These are phyloP conservation scores for Troglohyphantes excavatus DNA, from an alignment of 2,888 invertebrate species.

Conservation along the genomic window DNA sequence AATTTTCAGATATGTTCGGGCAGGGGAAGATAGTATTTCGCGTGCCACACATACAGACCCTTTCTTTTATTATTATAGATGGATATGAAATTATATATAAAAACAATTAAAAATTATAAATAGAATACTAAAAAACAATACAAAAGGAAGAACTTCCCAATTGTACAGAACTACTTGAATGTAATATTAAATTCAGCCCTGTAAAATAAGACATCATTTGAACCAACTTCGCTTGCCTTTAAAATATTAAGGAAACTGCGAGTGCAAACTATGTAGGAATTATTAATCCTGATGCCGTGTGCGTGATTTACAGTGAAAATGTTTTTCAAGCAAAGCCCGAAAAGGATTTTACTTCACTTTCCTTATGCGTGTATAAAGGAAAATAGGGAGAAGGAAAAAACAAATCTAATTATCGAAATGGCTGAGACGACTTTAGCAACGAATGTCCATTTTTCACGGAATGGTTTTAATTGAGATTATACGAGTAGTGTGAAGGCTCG, in stretches of 20 bases:
- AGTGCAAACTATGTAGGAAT: not conserved
- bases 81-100: too few relatives aligned
- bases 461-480: conserved; percentile 41
- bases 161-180: too few relatives aligned
- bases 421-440: conserved; percentile 43
- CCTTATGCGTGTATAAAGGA: conserved; percentile 26
- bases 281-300: not conserved
- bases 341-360: conserved; percentile 32
- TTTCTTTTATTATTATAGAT: too few relatives aligned
- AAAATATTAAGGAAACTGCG: not conserved
- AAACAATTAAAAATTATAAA: too few relatives aligned
- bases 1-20: too few relatives aligned
- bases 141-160: too few relatives aligned
- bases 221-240: not conserved
- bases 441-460: conserved; percentile 57
- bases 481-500: conserved; percentile 5
- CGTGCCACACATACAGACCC: too few relatives aligned
- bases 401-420: conserved; percentile 60
- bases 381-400: conserved; percentile 22
- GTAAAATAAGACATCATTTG: too few relatives aligned
- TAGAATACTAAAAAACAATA: too few relatives aligned
- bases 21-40: too few relatives aligned
- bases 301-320: not conserved
- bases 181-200: too few relatives aligned
- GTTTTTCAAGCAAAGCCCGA: not conserved